These are phyloP conservation scores for Ptychoptera contaminata DNA, from an alignment of 2,888 invertebrate species.

Conservation along the genomic window DNA sequence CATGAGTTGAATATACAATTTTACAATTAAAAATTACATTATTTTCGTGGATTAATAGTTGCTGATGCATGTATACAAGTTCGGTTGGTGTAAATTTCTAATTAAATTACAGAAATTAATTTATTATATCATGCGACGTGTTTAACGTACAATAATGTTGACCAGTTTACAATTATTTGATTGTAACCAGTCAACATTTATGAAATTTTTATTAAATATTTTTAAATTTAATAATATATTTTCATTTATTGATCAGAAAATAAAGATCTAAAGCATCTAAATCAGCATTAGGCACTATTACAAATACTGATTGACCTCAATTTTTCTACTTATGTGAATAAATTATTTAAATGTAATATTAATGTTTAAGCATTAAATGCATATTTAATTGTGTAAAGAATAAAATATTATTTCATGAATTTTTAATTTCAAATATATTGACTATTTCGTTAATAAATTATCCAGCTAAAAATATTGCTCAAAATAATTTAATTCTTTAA, in stretches of 20 bases:
- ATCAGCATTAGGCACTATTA: no score
- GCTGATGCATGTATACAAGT: not conserved
- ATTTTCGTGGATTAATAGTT: not conserved
- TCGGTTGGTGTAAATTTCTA: not conserved
- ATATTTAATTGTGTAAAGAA: no score
- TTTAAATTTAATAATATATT: not conserved
- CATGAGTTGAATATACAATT: not conserved
- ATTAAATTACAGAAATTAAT: not conserved
- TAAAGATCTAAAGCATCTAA: not conserved
- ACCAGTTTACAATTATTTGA: not conserved
- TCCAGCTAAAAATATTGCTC: no score
- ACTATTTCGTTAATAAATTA: no score
- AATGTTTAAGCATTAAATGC: no score
- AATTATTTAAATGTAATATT: no score
- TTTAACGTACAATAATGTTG: not conserved
- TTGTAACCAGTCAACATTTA: not conserved
- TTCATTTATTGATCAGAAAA: not conserved
- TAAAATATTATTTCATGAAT: no score
- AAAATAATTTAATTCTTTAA: no score
- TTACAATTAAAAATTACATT: no score
- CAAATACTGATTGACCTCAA: no score
- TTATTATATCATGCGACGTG: not conserved
- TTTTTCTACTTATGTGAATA: no score
- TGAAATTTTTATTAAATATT: not conserved
- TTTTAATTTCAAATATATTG: no score